Base-by-base conservation (phyloP, 2,797 vertebrate species). In the Thripadectes ignobilis region DNA sequence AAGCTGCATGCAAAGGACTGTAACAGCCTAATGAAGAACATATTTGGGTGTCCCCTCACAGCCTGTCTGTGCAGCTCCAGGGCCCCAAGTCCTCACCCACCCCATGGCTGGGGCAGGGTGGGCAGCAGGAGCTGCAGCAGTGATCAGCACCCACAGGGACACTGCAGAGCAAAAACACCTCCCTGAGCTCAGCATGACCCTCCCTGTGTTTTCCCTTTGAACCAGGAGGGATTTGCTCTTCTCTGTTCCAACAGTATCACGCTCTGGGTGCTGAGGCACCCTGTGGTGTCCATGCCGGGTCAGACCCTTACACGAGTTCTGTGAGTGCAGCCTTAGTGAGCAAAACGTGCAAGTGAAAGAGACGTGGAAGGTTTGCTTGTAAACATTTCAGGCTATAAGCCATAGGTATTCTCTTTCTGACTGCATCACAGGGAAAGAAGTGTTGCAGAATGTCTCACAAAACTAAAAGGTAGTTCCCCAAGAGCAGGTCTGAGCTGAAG, bases 401-500 rank as follows among this genome's bases (percentile, higher is more conserved):
- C 66, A 7, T 0, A 3, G 0, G 1, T 6, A 7, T 29, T 58
- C 55, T 11, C 49, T 49, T 73, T 17, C 55, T 32, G 72, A 59
- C 15, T 24, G 51, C 32, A 14, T 4, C 69, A 34, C 58, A 32
- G 10, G 14, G 24, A 4, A 43, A n/a, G 69, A 21, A 55, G 14
- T 0, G 0, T 9, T 21, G 14, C 67, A 17, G 63, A 8, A 59
- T 7, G 15, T 59, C 32, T 49, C 27, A 6, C 39, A 26, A 24
- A 77, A 21, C 45, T 24, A 1, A 59, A 52, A 32, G 22, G 0
- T 4, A 18, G 30, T 24, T 72, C 6, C 46, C 49, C 10, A 5
- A 12, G 27, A 39, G 29, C 6, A 13, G 3, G 0, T 5, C 10
- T 0, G 1, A n/a, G 61, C 16, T 12, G 41, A 22, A 32, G 0